Evolutionary conservation across 2,797 vertebrate species (phyloP), one percentile per base, ranked within the genome.

Genomic region (Myiotriccus ornatus): DNA sequence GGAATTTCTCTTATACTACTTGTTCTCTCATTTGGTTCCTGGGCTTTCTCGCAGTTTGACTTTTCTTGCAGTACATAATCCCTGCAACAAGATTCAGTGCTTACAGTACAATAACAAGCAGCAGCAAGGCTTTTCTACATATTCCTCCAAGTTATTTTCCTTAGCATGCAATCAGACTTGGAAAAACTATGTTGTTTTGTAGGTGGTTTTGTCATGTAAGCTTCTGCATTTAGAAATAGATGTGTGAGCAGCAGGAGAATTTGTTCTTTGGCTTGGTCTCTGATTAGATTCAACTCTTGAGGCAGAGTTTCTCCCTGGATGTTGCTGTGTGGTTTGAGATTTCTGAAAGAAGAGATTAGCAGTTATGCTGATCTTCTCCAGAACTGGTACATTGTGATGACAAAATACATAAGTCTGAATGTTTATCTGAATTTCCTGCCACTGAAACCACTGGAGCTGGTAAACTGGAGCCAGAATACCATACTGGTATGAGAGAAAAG

Each of bases 231-330:
- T 89, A 81, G 81, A 89, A 90, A 84, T 47, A 95, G 17, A 46
- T 71, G 35, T 71, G 75, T 87, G 84, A 95, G 57, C 78, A 95
- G 90, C 81, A 71, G 93, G 81, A 80, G 28, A 89, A 89, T 94
- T 83, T 87, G 56, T 93, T 90, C 53, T 67, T 75, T 91, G 71
- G 28, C 39, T 95, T 83, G 37, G 34, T 87, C 64, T 80, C 67
- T 89, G 93, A 86, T 94, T 90, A 93, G 37, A 90, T 83, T 89
- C 78, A 77, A 28, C 28, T 85, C 78, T 68, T 22, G 14, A 93
- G 84, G 75, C 92, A 94, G 25, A 94, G 57, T 57, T 80, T 89
- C 57, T 78, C 46, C 32, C 50, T 87, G 71, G 49, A 64, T 93
- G 37, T 64, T 77, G 32, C 30, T 94, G 35, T 0, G 1, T 89